Conservation (phyloP, 2,888 invertebrate species). For the Cremastobaeus sp. region DNA sequence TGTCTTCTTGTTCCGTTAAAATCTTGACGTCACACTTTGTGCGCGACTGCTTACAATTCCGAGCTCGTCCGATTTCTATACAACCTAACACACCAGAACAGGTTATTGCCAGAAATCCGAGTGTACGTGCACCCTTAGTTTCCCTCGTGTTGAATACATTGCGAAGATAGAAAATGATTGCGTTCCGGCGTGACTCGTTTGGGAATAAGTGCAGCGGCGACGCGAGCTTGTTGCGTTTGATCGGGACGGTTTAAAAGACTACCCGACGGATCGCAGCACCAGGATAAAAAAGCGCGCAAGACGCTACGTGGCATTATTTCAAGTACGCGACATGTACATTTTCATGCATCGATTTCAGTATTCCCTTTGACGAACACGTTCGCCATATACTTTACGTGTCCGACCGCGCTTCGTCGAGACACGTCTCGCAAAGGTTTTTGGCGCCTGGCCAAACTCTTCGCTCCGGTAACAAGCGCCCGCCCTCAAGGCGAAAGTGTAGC, state of each 20-base stretch:
- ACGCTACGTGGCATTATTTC: constrained; percentile 44
- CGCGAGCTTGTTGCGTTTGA: too few species aligned
- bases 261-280: too few species aligned
- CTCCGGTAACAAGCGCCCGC: constrained; percentile 37
- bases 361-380: constrained; percentile 53
- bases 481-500: constrained; percentile 35
- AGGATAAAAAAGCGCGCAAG: constrained; percentile 7
- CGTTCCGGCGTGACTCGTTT: too few species aligned
- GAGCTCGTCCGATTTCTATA: constrained; percentile 26
- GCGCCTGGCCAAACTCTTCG: constrained; percentile 43
- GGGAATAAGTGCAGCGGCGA: too few species aligned
- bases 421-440: constrained; percentile 46
- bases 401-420: constrained; percentile 37
- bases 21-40: constrained; percentile 38
- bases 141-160: constrained; percentile 36
- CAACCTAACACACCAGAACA: constrained; percentile 33
- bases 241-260: too few species aligned
- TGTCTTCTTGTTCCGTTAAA: constrained; percentile 24
- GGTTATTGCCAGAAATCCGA: constrained; percentile 53
- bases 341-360: constrained; percentile 49
- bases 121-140: constrained; percentile 23
- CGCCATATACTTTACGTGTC: constrained; percentile 45
- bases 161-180: constrained; percentile 47
- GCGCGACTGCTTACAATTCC: constrained; percentile 35
- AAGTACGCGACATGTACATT: constrained; percentile 40